These are phyloP conservation scores for Drosophila pseudoananassae DNA, from an alignment of 1,140 invertebrate species.

Conservation along the genomic window DNA sequence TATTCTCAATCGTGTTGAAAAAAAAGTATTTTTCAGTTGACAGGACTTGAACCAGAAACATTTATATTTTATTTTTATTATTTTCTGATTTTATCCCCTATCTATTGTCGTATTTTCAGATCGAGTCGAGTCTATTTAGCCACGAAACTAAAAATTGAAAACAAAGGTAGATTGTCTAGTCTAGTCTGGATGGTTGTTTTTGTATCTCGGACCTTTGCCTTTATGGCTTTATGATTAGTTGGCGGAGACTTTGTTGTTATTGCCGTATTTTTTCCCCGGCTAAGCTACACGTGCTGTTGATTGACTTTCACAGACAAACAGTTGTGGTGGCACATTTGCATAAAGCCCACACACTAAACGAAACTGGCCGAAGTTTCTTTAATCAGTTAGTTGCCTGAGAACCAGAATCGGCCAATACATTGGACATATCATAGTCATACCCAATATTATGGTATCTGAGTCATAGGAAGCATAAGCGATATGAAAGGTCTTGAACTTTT, in stretches of 20 bases:
- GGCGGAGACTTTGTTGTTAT: constrained; percentile 36
- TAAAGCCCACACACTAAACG: constrained; percentile 18
- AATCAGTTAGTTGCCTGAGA: not conserved
- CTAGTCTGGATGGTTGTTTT: constrained; percentile 36
- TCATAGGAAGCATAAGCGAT: constrained; percentile 10
- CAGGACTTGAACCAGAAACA: not conserved
- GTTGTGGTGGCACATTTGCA: constrained; percentile 38
- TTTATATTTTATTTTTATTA: not conserved
- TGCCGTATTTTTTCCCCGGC: constrained; percentile 24
- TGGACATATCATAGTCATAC: constrained; percentile 4
- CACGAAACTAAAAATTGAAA: constrained; percentile 13
- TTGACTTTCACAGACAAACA: constrained; percentile 75
- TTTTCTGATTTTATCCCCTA: not conserved
- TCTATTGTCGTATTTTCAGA: constrained; percentile 16
- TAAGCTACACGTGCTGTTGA: constrained; percentile 79
- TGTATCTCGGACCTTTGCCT: constrained; percentile 30
- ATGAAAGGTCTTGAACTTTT: constrained; percentile 3
- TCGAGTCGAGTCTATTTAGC: too few species aligned
- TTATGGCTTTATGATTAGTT: constrained; percentile 58
- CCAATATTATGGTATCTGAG: not conserved
- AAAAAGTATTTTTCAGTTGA: not conserved
- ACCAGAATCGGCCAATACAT: not conserved
- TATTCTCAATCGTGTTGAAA: constrained; percentile 10
- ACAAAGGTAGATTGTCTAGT: constrained; percentile 42
- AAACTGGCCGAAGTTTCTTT: constrained; percentile 4